These are phyloP conservation scores for Baccha elongata DNA, from an alignment of 2,888 invertebrate genomes.

Conservation along the genomic window DNA sequence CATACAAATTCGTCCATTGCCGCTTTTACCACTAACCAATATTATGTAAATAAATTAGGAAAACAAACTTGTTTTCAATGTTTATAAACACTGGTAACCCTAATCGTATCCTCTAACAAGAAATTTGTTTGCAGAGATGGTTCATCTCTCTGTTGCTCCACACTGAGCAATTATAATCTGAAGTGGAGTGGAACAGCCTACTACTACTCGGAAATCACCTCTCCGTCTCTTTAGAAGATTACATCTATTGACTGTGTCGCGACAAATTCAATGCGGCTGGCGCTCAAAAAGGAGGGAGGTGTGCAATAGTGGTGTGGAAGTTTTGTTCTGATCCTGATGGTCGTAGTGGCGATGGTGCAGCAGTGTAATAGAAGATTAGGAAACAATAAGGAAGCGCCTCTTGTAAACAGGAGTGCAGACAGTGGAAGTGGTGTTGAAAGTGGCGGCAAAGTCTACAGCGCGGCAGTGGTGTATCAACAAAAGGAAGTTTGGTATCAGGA, in stretches of 20 bases:
- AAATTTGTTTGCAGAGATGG: slow-evolving; percentile 21
- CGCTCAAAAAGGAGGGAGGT: slow-evolving; percentile 32
- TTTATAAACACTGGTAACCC: slow-evolving; percentile 2
- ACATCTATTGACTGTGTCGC: slow-evolving; percentile 73
- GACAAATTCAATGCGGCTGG: slow-evolving; percentile 66
- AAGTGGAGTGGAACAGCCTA: slow-evolving; percentile 66
- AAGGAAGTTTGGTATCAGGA: slow-evolving; percentile 51
- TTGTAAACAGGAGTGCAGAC: slow-evolving; percentile 63
- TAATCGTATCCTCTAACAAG: not conserved
- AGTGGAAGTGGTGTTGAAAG: slow-evolving; percentile 48
- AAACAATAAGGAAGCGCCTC: slow-evolving; percentile 66
- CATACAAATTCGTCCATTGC: too few species aligned
- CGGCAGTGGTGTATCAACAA: slow-evolving; percentile 42
- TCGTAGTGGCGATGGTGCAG: slow-evolving; percentile 13
- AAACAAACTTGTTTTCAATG: too few species aligned
- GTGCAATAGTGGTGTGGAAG: slow-evolving; percentile 37
- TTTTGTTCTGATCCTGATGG: slow-evolving; percentile 19
- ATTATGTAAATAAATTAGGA: too few species aligned
- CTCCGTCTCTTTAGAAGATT: slow-evolving; percentile 67
- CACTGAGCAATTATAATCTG: slow-evolving; percentile 68
- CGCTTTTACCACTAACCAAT: too few species aligned
- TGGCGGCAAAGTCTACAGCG: slow-evolving; percentile 34
- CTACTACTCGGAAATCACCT: slow-evolving; percentile 66
- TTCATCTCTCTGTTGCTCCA: slow-evolving; percentile 58
- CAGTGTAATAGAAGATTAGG: slow-evolving; percentile 72